A percentile compares a stretch with the other conserved stretches of the same genome.
phyloP scores from a whole-genome alignment of 2,113 vertebrate species.

The Columba livia region DNA sequence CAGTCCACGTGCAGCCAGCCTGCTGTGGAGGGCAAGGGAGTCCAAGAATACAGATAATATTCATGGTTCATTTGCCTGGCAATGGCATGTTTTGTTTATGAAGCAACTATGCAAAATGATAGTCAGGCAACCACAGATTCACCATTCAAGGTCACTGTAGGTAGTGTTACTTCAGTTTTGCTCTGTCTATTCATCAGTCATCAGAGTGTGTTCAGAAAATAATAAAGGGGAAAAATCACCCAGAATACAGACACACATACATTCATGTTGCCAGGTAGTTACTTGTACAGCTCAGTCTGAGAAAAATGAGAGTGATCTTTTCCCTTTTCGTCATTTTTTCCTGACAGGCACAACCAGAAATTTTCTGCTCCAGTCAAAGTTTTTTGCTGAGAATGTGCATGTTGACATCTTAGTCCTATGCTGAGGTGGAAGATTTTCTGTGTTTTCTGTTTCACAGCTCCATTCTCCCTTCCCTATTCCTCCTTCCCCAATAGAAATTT shows the following conservation, averaged over 20 bases:
- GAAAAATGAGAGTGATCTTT: not conserved
- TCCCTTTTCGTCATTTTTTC: not conserved
- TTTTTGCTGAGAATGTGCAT: not conserved
- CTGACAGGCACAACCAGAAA: not conserved
- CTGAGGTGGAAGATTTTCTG: not conserved
- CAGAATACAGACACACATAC: not conserved
- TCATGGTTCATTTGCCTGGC: not conserved
- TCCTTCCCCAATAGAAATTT: not conserved
- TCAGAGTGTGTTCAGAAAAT: not conserved
- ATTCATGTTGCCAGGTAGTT: not conserved
- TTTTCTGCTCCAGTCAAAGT: not conserved
- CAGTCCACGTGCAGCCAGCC: not conserved
- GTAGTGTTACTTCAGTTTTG: accelerated
- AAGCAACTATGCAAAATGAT: not conserved
- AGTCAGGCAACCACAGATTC: accelerated
- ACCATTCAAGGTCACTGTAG: not conserved
- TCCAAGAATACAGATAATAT: not conserved
- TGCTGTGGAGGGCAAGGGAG: not conserved
- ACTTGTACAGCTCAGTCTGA: accelerated
- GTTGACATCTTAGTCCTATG: not conserved
- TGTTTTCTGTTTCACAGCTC: not conserved
- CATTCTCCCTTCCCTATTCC: not conserved
- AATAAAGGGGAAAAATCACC: not conserved
- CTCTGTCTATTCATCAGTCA: not conserved
- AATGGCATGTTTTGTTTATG: not conserved